phyloP scores from a whole-genome alignment of 2,797 vertebrate species.

The Poecilia picta region DNA sequence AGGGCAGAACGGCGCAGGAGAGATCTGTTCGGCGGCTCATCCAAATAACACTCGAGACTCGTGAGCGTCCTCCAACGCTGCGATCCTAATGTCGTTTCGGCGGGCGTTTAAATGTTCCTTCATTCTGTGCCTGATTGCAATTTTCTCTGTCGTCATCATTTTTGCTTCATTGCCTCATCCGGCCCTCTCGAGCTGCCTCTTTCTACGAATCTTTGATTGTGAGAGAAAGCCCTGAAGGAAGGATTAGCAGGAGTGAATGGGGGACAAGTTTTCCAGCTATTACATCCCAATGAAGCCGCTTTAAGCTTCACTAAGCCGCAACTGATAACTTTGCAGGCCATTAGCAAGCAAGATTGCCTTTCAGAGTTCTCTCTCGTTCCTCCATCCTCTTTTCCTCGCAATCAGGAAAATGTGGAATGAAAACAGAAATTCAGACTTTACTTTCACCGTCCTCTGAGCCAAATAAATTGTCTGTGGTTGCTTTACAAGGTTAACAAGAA shows the following conservation, averaged over 20 bases:
- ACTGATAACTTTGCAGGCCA: constrained; percentile 85
- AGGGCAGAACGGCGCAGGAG: constrained; percentile 27
- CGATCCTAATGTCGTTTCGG: constrained; percentile 39
- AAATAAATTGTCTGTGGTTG: constrained; percentile 39
- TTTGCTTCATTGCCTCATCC: constrained; percentile 50
- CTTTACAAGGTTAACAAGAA: constrained; percentile 50
- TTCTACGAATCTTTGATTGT: constrained; percentile 73
- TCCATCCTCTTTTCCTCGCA: constrained; percentile 60
- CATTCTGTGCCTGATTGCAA: constrained; percentile 65
- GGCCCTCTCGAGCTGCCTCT: constrained; percentile 58
- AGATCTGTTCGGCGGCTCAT: constrained; percentile 45
- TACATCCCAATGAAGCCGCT: constrained; percentile 79
- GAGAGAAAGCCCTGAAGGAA: constrained; percentile 74
- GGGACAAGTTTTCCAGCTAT: constrained; percentile 81
- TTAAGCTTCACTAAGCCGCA: constrained; percentile 83
- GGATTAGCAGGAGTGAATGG: constrained; percentile 80
- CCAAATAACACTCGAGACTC: constrained; percentile 42
- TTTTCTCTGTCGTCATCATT: constrained; percentile 60
- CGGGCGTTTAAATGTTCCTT: constrained; percentile 62
- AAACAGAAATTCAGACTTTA: constrained; percentile 59
- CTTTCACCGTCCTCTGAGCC: constrained; percentile 48
- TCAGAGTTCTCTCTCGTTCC: constrained; percentile 63
- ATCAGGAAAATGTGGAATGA: constrained; percentile 72
- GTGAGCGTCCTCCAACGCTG: constrained; percentile 48
- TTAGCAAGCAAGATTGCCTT: constrained; percentile 81